Base-by-base conservation (phyloP, 1,140 invertebrate genomes). In the Rhyzopertha dominica region DNA sequence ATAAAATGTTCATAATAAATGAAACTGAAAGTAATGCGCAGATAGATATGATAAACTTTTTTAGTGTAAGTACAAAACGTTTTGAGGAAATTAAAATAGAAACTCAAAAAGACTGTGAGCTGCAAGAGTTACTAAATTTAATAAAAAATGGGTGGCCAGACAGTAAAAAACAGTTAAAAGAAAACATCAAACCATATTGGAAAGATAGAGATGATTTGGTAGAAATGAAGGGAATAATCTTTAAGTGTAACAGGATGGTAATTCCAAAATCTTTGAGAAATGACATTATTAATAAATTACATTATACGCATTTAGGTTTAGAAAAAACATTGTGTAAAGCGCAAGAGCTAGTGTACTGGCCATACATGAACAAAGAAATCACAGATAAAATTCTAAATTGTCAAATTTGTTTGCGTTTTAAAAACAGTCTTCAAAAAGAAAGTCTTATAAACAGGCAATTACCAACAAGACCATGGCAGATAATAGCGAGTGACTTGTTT, bases 281-380 rank as follows among this genome's bases (percentile, higher is more conserved):
- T 17, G 38, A 62, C 5, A 64, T 66, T 14, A 46, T 58, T 23
- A 28, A 47, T 8, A 20, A 49, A 19, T 17, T 66, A n/a, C 63
- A 67, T 40, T 30, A 23, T 32, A 40, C 47, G 23, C 66, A 67
- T 52, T 36, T 54, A 10, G 65, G 65, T 3, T 57, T 61, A 13
- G 18, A 19, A 14, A 54, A 29, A n/a, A 23, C 16, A n/a, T 14
- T 32, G 14, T n/a, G 18, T 34, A n/a, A 30, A 23, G 44, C 49
- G 13, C 24, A 24, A 26, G 19, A 51, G 32, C 5, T 35, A 14
- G 14, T 49, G 10, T 41, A 25, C 18, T 42, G 28, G 44, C n/a
- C 16, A n/a, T n/a, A 18, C 17, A 25, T 34, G 24, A 25, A 19
- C 16, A 14, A 30, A 13, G 18, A 43, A 4, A 47, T 46, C 17